phyloP scores from a whole-genome alignment of 2,888 invertebrate species.

The Chymomyza caudatula region DNA sequence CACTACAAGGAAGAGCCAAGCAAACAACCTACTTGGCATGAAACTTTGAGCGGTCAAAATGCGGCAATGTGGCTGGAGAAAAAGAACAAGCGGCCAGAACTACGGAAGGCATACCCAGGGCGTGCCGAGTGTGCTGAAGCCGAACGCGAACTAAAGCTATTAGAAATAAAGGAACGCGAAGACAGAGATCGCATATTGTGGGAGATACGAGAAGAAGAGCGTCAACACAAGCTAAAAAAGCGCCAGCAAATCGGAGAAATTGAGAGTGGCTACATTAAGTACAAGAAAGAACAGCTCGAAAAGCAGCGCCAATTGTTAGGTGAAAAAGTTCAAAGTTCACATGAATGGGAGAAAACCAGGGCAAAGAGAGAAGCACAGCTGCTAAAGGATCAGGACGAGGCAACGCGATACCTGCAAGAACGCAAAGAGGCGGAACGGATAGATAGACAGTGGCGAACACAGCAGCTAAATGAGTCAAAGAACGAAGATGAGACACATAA shows the following conservation, averaged over 20 bases:
- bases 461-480: too few species aligned
- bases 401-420: too few species aligned
- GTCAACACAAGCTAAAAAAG: slow-evolving; percentile 6
- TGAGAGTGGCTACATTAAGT: neutral
- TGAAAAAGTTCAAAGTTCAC: neutral
- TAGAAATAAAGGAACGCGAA: slow-evolving; percentile 4
- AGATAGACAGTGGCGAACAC: too few species aligned
- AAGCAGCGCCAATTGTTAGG: neutral
- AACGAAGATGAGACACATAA: too few species aligned
- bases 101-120: too few species aligned
- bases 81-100: neutral
- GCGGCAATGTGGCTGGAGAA: neutral
- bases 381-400: too few species aligned
- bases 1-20: too few species aligned
- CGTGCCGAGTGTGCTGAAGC: neutral
- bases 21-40: too few species aligned
- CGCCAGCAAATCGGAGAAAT: neutral
- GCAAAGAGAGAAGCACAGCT: too few species aligned
- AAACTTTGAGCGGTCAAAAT: too few species aligned
- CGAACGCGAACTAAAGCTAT: neutral
- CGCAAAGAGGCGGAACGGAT: too few species aligned
- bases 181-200: neutral
- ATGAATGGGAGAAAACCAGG: too few species aligned
- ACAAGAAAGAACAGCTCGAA: neutral
- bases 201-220: neutral